Percentiles rank a stretch among this genome's conserved stretches.
Evolutionary conservation across 2,888 invertebrate genomes (phyloP).

Genomic region (Ctenicera cuprea): DNA sequence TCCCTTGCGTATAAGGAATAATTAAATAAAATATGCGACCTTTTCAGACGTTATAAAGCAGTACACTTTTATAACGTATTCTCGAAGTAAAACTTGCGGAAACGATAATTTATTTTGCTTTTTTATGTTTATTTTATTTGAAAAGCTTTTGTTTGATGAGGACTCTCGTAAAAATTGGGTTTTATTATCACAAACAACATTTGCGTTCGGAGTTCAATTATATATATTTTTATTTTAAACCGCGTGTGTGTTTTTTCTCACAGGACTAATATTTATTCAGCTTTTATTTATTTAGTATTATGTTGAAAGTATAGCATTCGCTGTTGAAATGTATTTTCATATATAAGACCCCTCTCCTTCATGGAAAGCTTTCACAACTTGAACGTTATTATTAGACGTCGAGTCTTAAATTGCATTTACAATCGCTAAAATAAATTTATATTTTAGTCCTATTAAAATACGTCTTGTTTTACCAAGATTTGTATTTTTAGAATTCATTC

Average conservation of each 20-base stretch:
- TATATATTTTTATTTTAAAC: constrained; percentile 70
- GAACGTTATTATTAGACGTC: constrained; percentile 40
- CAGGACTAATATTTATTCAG: constrained; percentile 68
- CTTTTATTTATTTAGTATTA: constrained; percentile 67
- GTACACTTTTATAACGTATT: constrained; percentile 8
- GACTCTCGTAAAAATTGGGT: constrained; percentile 72
- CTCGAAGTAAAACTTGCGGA: constrained; percentile 41
- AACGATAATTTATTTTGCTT: constrained; percentile 58
- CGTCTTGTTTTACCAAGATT: too few species aligned
- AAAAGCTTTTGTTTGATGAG: constrained; percentile 61
- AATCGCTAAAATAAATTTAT: too few species aligned
- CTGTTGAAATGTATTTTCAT: constrained; percentile 50
- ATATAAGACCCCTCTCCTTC: constrained; percentile 47
- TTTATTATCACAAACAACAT: constrained; percentile 73
- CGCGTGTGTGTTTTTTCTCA: constrained; percentile 66
- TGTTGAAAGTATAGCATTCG: constrained; percentile 56
- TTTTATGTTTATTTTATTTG: constrained; percentile 55
- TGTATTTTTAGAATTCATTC: too few species aligned
- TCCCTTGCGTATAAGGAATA: background rate
- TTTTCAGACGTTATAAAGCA: background rate
- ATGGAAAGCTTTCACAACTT: constrained; percentile 37
- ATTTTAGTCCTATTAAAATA: too few species aligned
- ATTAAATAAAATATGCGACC: constrained; percentile 7
- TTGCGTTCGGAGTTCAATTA: constrained; percentile 71
- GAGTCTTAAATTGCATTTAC: background rate